Percentiles rank a stretch among this genome's conserved stretches.
These are phyloP conservation scores for Tylochromis polylepis DNA, from an alignment of 2,113 vertebrate genomes.

Conservation along the genomic window DNA sequence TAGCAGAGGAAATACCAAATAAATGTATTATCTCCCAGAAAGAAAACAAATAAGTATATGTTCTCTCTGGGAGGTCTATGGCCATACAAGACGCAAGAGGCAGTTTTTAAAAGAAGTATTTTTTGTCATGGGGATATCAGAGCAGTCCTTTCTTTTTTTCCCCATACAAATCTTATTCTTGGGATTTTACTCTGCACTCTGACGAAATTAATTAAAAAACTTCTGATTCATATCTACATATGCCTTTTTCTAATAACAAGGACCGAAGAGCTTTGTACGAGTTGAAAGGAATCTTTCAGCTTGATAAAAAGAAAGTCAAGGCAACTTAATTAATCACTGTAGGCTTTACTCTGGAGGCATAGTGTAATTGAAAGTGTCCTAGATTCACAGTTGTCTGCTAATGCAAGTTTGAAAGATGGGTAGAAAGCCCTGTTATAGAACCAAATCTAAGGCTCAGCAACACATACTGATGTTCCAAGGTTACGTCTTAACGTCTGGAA, in stretches of 20 bases:
- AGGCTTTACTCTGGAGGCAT: not conserved
- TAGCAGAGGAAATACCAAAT: not conserved
- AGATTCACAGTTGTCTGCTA: not conserved
- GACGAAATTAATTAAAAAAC: constrained; percentile 7
- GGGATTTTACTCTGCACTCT: not conserved
- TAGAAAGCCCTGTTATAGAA: not conserved
- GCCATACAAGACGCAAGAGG: not conserved
- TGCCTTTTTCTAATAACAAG: not conserved
- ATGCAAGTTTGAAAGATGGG: not conserved
- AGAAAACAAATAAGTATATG: not conserved
- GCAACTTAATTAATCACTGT: not conserved
- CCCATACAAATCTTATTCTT: not conserved
- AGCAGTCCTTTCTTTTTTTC: not conserved
- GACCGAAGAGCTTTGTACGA: not conserved
- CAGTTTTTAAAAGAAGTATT: not conserved
- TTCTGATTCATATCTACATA: not conserved
- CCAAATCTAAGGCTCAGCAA: not conserved
- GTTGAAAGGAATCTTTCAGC: not conserved
- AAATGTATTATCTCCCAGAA: not conserved
- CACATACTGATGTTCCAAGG: not conserved
- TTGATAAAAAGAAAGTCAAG: not conserved
- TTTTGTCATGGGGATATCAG: not conserved
- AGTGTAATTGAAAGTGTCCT: not conserved
- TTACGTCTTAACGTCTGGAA: not conserved
- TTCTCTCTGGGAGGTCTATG: not conserved